Base-by-base conservation (phyloP, 2,888 invertebrate genomes). In the Hypena proboscidalis region DNA sequence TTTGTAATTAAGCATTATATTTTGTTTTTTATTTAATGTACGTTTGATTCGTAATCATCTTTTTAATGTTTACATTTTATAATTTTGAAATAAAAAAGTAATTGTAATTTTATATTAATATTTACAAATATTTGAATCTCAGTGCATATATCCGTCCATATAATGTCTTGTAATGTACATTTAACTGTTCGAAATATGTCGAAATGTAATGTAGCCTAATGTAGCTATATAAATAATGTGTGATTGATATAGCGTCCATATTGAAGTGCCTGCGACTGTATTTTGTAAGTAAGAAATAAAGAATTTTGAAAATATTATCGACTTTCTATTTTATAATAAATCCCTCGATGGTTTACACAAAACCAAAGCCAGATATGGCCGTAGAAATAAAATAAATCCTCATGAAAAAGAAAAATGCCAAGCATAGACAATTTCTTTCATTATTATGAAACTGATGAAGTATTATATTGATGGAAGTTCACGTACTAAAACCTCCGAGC, bases 201-300 rank as follows among this genome's bases (percentile, higher is more conserved):
- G 30, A 35, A 34, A 31, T 41, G 25, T 42, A 42, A 20, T 0
- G 0, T n/a, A n/a, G n/a, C n/a, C n/a, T 36, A 35, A 23, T 31
- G 41, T 10, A 20, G 29, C n/a, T n/a, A n/a, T 38, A 48, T 37
- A 33, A n/a, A 43, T 40, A 41, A 30, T 58, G 37, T 22, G 26
- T 46, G 45, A 52, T 44, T 20, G 33, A 30, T 42, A 15, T 45
- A 22, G 8, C 34, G 45, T 57, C 42, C 44, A 54, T 46, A 50
- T 51, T 15, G n/a, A 60, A 44, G 64, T 64, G 61, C 57, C 62
- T 62, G 38, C 13, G 35, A 44, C 40, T 56, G 29, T 61, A 42
- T 45, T 44, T 40, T 27, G 8, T 46, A 34, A 26, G 40, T 37
- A 63, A 57, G 56, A 63, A 55, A 55, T 31, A 9, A 23, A 38